These are phyloP conservation scores for Rhynchomys soricoides DNA, from an alignment of 2,113 vertebrate genomes.

Conservation along the genomic window DNA sequence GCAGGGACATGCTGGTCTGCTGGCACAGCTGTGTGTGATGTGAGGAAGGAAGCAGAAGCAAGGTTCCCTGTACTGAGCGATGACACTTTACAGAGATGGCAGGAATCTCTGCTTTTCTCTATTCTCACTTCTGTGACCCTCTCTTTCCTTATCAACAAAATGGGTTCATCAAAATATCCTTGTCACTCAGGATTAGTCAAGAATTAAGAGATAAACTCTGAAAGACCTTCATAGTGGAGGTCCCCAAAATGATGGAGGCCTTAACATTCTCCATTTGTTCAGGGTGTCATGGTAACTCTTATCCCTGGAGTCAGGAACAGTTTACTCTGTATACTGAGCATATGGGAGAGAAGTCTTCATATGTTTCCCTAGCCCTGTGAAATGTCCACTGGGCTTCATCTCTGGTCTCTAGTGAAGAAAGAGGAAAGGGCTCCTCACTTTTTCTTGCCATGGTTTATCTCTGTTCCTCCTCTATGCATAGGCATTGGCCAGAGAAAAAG, in stretches of 20 bases:
- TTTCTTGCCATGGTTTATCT: constrained; percentile 21
- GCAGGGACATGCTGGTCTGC: not conserved
- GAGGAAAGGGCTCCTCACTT: constrained; percentile 24
- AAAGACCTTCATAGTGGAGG: not conserved
- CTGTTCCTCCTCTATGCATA: not conserved
- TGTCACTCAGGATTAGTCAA: not conserved
- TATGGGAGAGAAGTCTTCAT: fast-evolving
- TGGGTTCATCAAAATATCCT: not conserved
- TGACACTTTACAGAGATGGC: not conserved
- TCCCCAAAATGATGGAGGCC: not conserved
- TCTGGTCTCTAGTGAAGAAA: not conserved
- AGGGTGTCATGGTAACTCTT: not conserved
- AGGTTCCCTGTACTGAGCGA: not conserved
- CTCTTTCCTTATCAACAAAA: not conserved
- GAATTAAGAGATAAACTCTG: not conserved
- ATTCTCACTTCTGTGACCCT: not conserved
- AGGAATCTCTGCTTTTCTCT: not conserved
- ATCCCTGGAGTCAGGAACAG: not conserved
- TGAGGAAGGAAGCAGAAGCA: not conserved
- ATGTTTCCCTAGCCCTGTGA: not conserved
- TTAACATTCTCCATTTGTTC: not conserved
- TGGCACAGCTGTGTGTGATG: not conserved
- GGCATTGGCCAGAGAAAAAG: not conserved
- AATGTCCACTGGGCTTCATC: not conserved
- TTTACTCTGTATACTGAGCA: not conserved